These are phyloP conservation scores for Ectropis crepuscularia DNA, from an alignment of 2,888 invertebrate species.

Conservation along the genomic window DNA sequence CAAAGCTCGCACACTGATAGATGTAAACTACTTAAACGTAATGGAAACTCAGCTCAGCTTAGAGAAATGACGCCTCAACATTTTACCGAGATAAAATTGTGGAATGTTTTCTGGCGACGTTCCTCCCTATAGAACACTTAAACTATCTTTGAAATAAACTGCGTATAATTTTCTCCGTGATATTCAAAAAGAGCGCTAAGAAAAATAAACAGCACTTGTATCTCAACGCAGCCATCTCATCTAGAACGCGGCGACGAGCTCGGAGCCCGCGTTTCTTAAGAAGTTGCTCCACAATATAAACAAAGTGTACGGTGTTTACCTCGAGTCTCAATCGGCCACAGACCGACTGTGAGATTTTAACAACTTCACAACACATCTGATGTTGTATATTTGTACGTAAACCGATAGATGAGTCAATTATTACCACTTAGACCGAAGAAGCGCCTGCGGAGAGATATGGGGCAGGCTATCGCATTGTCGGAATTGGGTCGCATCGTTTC, in stretches of 20 bases:
- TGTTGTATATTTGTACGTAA: slow-evolving; percentile 37
- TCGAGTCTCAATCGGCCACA: slow-evolving; percentile 53
- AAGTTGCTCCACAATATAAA: slow-evolving; percentile 69
- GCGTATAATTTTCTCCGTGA: slow-evolving; percentile 67
- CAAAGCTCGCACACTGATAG: slow-evolving; percentile 19
- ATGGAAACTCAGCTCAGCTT: slow-evolving; percentile 24
- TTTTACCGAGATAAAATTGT: slow-evolving; percentile 41
- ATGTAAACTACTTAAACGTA: slow-evolving; percentile 26
- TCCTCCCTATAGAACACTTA: slow-evolving; percentile 52
- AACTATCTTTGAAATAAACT: slow-evolving; percentile 65
- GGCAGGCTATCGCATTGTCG: slow-evolving; percentile 37
- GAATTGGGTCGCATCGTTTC: slow-evolving; percentile 41
- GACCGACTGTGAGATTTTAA: slow-evolving; percentile 57
- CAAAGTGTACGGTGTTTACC: slow-evolving; percentile 69
- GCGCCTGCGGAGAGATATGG: slow-evolving; percentile 40
- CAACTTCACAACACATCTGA: slow-evolving; percentile 46
- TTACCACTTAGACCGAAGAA: slow-evolving; percentile 40
- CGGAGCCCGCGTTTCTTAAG: slow-evolving; percentile 72
- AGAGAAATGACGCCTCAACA: slow-evolving; percentile 24
- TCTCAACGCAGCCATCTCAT: slow-evolving; percentile 77
- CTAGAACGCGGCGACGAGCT: slow-evolving; percentile 63
- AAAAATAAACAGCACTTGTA: slow-evolving; percentile 78
- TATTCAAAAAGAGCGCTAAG: slow-evolving; percentile 69
- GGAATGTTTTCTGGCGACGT: slow-evolving; percentile 41
- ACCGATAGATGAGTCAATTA: slow-evolving; percentile 47